These are phyloP conservation scores for Calonectris borealis DNA, from an alignment of 2,113 vertebrate genomes.

Conservation along the genomic window DNA sequence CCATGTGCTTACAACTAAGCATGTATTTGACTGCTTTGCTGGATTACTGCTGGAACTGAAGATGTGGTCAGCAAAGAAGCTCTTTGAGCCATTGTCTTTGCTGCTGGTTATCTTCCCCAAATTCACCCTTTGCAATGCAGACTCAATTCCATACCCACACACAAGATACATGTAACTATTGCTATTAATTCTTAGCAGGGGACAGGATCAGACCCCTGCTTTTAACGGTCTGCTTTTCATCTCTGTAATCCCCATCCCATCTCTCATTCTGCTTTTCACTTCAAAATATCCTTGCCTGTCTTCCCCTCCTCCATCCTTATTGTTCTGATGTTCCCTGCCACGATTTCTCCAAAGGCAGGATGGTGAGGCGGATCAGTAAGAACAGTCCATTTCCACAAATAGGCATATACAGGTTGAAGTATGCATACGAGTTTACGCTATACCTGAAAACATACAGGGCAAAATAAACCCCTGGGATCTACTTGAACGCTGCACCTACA, in stretches of 20 bases:
- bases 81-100: not conserved
- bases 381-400: not conserved
- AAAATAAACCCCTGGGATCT: not conserved
- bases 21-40: not conserved
- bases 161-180: not conserved
- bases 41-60: not conserved
- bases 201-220: not conserved
- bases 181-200: not conserved
- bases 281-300: not conserved
- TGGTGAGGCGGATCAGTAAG: rapidly evolving
- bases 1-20: not conserved
- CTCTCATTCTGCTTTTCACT: not conserved
- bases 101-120: not conserved
- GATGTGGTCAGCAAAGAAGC: not conserved
- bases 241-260: not conserved
- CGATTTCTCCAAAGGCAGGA: not conserved
- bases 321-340: not conserved
- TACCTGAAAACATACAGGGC: not conserved
- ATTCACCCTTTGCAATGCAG: not conserved
- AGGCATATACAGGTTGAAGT: not conserved
- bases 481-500: not conserved
- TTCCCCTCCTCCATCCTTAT: not conserved
- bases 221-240: not conserved
- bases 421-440: not conserved
- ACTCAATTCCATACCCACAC: not conserved